phyloP scores from a whole-genome alignment of 2,797 vertebrate genomes.

The Pagetopsis macropterus region DNA sequence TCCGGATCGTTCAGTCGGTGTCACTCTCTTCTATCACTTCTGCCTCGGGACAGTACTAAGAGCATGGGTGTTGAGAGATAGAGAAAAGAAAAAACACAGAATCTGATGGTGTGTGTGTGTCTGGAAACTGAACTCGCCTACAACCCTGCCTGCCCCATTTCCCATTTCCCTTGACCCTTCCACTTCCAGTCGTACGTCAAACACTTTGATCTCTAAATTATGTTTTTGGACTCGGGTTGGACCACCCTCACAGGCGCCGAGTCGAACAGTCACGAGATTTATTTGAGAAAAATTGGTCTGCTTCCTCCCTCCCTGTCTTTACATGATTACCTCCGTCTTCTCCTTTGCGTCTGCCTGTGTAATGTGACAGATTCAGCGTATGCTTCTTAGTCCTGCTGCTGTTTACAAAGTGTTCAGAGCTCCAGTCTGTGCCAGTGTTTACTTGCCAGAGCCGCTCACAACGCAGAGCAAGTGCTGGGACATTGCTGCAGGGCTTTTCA shows the following conservation, averaged over 20 bases:
- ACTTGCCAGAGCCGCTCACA: slow-evolving; percentile 44
- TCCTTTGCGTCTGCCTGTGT: slow-evolving; percentile 7
- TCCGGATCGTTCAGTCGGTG: slow-evolving; percentile 40
- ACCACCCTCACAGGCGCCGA: slow-evolving; percentile 38
- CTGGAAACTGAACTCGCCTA: slow-evolving; percentile 17
- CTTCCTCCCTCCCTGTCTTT: slow-evolving; percentile 30
- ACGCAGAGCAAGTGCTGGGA: slow-evolving; percentile 53
- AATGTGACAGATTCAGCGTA: slow-evolving; percentile 43
- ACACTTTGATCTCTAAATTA: slow-evolving; percentile 39
- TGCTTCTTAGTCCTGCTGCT: slow-evolving; percentile 30
- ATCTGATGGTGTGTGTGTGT: slow-evolving; percentile 2
- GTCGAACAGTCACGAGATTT: slow-evolving; percentile 20
- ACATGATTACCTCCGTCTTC: slow-evolving; percentile 45
- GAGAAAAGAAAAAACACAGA: slow-evolving; percentile 4
- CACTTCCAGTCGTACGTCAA: slow-evolving; percentile 20
- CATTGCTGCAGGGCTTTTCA: slow-evolving; percentile 64
- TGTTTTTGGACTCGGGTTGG: not conserved
- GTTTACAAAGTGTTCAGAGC: slow-evolving; percentile 68
- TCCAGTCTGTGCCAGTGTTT: slow-evolving; percentile 54
- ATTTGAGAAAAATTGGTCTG: slow-evolving; percentile 16
- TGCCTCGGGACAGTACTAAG: slow-evolving; percentile 40
- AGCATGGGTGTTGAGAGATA: slow-evolving; percentile 32
- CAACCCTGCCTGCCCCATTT: slow-evolving; percentile 24
- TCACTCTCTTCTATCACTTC: slow-evolving; percentile 15
- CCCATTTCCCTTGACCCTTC: slow-evolving; percentile 30